Evolutionary conservation across 2,113 vertebrate species (phyloP).

Genomic region (Leiothrix lutea): DNA sequence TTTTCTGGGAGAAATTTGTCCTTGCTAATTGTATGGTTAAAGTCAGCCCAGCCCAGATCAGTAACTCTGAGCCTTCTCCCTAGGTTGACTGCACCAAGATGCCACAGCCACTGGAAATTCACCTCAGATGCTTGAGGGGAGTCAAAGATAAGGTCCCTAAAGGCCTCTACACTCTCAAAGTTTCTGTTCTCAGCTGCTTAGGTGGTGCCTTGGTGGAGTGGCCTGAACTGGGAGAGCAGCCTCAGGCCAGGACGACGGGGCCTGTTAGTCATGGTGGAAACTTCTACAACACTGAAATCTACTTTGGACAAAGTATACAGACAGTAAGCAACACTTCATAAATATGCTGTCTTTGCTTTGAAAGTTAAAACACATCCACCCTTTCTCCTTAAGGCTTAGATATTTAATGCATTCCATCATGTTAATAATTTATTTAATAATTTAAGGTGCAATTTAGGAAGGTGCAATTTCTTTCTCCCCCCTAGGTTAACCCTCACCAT

Average conservation of each 20-base stretch:
- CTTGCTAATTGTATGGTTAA: constrained; percentile 50
- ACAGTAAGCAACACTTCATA: constrained; percentile 76
- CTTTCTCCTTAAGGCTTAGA: constrained; percentile 37
- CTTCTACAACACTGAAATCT: constrained; percentile 80
- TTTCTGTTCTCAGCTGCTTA: constrained; percentile 78
- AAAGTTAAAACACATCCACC: constrained; percentile 1
- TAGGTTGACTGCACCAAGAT: constrained; percentile 67
- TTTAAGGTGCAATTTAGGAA: constrained; percentile 58
- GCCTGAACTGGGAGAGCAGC: constrained; percentile 50
- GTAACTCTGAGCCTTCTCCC: constrained; percentile 63
- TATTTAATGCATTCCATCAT: constrained; percentile 49
- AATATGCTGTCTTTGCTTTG: constrained; percentile 39
- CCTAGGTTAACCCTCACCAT: constrained; percentile 25
- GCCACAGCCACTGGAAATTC: constrained; percentile 78
- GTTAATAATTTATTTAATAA: constrained; percentile 60
- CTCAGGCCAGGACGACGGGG: constrained; percentile 54
- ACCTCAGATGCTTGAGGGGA: constrained; percentile 81
- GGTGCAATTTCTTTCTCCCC: neutral
- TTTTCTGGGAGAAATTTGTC: constrained; percentile 34
- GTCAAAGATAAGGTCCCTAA: constrained; percentile 86
- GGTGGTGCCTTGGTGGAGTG: constrained; percentile 72
- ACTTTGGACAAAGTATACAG: constrained; percentile 80
- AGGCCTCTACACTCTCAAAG: constrained; percentile 80
- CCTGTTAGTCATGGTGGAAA: constrained; percentile 78
- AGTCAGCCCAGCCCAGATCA: constrained; percentile 30